These are phyloP conservation scores for Holothuria scabra DNA, from an alignment of 53 echinoderm and acorn worm species.

Conservation along the genomic window DNA sequence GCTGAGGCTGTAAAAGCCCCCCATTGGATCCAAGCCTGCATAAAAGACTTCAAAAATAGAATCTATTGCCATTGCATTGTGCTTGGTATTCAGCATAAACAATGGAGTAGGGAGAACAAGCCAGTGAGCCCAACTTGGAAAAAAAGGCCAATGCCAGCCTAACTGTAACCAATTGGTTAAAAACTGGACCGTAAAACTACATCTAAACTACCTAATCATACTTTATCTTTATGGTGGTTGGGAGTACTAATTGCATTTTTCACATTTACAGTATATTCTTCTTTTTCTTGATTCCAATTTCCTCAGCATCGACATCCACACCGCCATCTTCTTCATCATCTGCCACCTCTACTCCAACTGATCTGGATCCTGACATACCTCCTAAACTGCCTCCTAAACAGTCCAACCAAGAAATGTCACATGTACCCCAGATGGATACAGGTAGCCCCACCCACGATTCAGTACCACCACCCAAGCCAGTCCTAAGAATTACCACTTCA, in stretches of 20 bases:
- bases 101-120: no score
- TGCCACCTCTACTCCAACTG: constrained; percentile 60
- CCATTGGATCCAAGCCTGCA: no score
- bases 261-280: neutral
- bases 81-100: no score
- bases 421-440: constrained; percentile 29
- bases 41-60: no score
- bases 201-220: no score
- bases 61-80: no score
- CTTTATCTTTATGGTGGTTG: neutral
- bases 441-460: constrained; percentile 49
- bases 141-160: no score
- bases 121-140: no score
- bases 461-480: constrained; percentile 72
- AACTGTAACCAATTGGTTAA: no score
- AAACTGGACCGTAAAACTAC: no score
- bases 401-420: constrained; percentile 60
- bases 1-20: no score
- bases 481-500: neutral
- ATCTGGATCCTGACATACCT: constrained; percentile 77
- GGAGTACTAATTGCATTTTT: neutral
- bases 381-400: constrained; percentile 93
- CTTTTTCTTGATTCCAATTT: neutral
- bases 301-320: constrained; percentile 51
- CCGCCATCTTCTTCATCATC: constrained; percentile 46